Evolutionary conservation across 2,113 vertebrate genomes (phyloP).

Genomic region (Dromas ardeola): DNA sequence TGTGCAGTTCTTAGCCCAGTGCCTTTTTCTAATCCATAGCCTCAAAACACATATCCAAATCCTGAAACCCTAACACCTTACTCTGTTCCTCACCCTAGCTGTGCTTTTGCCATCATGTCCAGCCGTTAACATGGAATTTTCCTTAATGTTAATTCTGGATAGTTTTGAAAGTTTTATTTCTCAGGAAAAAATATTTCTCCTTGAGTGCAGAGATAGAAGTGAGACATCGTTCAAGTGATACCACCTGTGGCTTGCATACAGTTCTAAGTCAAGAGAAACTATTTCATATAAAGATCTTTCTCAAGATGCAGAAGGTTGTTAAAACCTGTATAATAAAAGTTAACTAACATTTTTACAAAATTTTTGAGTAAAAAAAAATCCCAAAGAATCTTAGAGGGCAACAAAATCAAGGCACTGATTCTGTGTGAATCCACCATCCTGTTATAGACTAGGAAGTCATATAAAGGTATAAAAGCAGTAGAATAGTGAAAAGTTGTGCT

Average conservation of each 20-base stretch:
- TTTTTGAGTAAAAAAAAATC: neutral
- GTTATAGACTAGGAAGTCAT: neutral
- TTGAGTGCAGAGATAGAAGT: neutral
- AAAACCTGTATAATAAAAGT: neutral
- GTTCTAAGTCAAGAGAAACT: neutral
- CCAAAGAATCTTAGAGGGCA: neutral
- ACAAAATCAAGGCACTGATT: neutral
- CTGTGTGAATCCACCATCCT: neutral
- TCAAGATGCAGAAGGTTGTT: neutral
- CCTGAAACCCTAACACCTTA: neutral
- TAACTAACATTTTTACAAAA: neutral
- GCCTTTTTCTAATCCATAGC: neutral
- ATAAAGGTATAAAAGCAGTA: neutral
- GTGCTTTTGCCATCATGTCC: neutral
- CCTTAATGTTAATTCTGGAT: neutral
- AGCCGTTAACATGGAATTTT: neutral
- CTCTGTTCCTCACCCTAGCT: neutral
- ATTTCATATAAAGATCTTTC: neutral
- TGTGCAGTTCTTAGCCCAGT: neutral
- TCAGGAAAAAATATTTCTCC: neutral
- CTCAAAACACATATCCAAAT: neutral
- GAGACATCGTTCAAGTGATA: neutral
- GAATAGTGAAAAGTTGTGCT: neutral
- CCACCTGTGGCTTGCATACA: neutral
- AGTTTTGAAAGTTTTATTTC: neutral